A percentile compares a stretch with the other conserved stretches of the same genome.
These are phyloP conservation scores for Mormyrus iriodes DNA, from an alignment of 2,113 vertebrate species.

Conservation along the genomic window DNA sequence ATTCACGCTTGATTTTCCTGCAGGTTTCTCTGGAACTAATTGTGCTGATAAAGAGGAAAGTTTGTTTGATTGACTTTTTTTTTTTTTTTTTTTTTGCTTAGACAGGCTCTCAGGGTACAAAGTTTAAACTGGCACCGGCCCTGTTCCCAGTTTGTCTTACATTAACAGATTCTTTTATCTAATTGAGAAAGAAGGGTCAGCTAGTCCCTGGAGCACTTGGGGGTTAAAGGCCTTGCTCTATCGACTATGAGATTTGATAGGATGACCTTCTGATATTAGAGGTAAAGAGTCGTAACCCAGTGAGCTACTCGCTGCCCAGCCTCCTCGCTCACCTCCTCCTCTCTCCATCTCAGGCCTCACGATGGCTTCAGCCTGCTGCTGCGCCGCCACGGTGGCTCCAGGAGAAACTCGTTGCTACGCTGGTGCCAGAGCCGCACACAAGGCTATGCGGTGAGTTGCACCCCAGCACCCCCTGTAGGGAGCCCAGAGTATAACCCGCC, in stretches of 20 bases:
- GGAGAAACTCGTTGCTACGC: conserved; percentile 59
- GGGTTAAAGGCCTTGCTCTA: background rate
- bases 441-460: conserved; percentile 54
- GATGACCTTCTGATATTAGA: background rate
- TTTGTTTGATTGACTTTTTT: background rate
- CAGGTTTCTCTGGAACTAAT: background rate
- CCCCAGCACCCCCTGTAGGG: background rate
- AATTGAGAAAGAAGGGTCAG: background rate
- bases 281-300: background rate
- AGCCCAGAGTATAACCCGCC: background rate
- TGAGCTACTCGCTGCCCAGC: background rate
- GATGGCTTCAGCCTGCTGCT: conserved; percentile 55
- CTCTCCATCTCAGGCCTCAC: conserved; percentile 42
- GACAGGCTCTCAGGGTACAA: background rate
- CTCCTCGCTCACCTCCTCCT: background rate
- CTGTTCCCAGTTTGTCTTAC: background rate
- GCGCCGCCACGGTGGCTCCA: conserved; percentile 59
- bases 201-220: background rate
- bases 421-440: conserved; percentile 61
- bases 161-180: background rate
- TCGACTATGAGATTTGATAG: background rate
- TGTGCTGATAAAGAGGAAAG: background rate
- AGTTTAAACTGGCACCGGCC: background rate
- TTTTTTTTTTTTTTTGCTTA: background rate
- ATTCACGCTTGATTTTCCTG: background rate